These are phyloP conservation scores for Ptilorrhoa leucosticta DNA, from an alignment of 2,113 vertebrate species.

Conservation along the genomic window DNA sequence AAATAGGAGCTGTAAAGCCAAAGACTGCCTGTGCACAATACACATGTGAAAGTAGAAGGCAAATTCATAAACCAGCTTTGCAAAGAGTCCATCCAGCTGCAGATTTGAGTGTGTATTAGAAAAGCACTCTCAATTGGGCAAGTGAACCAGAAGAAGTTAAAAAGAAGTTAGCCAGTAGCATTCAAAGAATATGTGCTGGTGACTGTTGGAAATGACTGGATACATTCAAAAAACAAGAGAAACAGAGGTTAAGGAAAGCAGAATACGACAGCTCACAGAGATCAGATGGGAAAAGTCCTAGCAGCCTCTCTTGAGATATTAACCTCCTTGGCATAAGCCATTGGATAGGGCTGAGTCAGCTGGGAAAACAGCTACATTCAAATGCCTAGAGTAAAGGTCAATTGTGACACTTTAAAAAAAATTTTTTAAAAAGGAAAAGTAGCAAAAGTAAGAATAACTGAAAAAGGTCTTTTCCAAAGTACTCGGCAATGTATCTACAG, in stretches of 20 bases:
- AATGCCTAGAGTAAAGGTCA: conserved; percentile 18
- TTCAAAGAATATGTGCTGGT: neutral
- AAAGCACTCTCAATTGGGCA: neutral
- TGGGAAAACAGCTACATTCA: neutral
- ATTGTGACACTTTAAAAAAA: neutral
- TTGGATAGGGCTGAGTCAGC: neutral
- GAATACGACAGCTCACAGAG: neutral
- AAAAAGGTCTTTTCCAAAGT: conserved; percentile 66
- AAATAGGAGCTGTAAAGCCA: neutral
- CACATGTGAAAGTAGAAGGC: neutral
- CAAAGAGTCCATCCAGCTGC: neutral
- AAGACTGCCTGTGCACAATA: neutral
- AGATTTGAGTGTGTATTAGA: neutral
- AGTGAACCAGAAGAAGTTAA: neutral
- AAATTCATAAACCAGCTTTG: neutral
- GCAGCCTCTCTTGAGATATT: neutral
- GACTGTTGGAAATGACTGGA: neutral
- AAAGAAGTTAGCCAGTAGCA: neutral
- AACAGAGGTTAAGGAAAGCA: neutral
- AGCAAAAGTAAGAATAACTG: conserved; percentile 58
- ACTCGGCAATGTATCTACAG: conserved; percentile 67
- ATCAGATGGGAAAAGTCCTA: neutral
- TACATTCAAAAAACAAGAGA: neutral
- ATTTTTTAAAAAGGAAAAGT: neutral
- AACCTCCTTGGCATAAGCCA: neutral